Evolutionary conservation across 1,140 invertebrate species (phyloP).

Genomic region (Magallana angulata): DNA sequence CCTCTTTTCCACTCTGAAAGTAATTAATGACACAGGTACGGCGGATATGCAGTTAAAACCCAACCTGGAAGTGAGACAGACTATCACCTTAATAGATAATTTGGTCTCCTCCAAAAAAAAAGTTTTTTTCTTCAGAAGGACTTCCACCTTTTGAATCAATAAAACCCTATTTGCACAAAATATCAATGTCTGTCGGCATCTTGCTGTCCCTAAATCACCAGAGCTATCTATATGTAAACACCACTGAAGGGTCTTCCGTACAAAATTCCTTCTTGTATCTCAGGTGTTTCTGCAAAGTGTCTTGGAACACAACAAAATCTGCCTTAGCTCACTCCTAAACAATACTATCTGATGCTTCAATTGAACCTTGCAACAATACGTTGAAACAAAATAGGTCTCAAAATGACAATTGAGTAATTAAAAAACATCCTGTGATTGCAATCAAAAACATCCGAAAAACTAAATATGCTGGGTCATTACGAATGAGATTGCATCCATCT

Average conservation of each 20-base stretch:
- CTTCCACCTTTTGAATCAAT: slow-evolving; percentile 10
- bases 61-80: not conserved
- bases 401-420: slow-evolving; percentile 17
- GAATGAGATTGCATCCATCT: not conserved
- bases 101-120: slow-evolving; percentile 1
- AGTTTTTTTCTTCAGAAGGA: not conserved
- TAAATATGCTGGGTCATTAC: not conserved
- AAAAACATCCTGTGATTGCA: not conserved
- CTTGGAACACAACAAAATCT: not conserved
- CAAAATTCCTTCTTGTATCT: not conserved
- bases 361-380: slow-evolving; percentile 9
- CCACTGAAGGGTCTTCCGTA: not conserved
- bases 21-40: not conserved
- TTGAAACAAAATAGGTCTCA: slow-evolving; percentile 26
- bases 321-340: not conserved
- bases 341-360: slow-evolving; percentile 28
- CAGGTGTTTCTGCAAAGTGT: slow-evolving; percentile 11
- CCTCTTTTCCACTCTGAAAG: slow-evolving; percentile 14
- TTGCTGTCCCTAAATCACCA: slow-evolving; percentile 15
- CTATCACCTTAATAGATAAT: slow-evolving; percentile 8
- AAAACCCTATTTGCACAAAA: slow-evolving; percentile 11
- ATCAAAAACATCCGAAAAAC: not conserved
- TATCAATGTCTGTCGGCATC: slow-evolving; percentile 23
- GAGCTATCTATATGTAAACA: slow-evolving; percentile 24
- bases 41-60: not conserved